A percentile compares a stretch with the other conserved stretches of the same genome.
phyloP scores from a whole-genome alignment of 2,888 invertebrate genomes.

The Platynereis dumerilii region DNA sequence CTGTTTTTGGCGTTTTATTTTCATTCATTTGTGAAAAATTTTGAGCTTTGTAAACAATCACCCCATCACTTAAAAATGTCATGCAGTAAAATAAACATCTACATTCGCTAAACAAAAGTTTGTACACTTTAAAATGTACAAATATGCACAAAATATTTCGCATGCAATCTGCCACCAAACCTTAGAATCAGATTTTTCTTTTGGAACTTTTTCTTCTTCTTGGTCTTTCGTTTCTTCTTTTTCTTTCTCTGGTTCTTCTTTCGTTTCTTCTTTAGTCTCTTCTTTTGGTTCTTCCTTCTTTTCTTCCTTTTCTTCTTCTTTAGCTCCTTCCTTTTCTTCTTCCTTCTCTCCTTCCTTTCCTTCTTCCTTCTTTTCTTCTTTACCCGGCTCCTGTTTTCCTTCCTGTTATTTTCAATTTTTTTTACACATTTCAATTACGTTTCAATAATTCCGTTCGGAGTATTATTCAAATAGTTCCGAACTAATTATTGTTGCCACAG shows the following conservation, averaged over 20 bases:
- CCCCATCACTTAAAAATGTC: too few species aligned
- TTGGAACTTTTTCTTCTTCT: slow-evolving; percentile 12
- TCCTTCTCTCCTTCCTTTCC: slow-evolving; percentile 28
- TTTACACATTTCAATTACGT: background rate
- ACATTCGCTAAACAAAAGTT: too few species aligned
- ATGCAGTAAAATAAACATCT: too few species aligned
- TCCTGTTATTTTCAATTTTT: slow-evolving; percentile 19
- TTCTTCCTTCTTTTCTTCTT: slow-evolving; percentile 30
- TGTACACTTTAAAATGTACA: too few species aligned
- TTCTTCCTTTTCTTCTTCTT: slow-evolving; percentile 18
- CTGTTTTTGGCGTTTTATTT: too few species aligned
- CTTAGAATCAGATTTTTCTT: background rate
- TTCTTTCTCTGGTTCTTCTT: slow-evolving; percentile 18
- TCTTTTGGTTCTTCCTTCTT: slow-evolving; percentile 36
- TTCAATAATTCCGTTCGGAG: too few species aligned
- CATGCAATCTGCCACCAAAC: too few species aligned
- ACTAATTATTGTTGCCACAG: too few species aligned
- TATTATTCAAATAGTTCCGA: too few species aligned
- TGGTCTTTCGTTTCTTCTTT: slow-evolving; percentile 12
- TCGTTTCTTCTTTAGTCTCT: slow-evolving; percentile 6
- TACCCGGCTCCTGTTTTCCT: slow-evolving; percentile 17
- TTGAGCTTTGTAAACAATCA: too few species aligned
- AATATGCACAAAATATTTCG: too few species aligned
- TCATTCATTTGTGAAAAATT: too few species aligned
- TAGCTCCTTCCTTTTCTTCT: slow-evolving; percentile 13